These are phyloP conservation scores for Drosophila multiciliata DNA, from an alignment of 2,888 invertebrate genomes.

Conservation along the genomic window DNA sequence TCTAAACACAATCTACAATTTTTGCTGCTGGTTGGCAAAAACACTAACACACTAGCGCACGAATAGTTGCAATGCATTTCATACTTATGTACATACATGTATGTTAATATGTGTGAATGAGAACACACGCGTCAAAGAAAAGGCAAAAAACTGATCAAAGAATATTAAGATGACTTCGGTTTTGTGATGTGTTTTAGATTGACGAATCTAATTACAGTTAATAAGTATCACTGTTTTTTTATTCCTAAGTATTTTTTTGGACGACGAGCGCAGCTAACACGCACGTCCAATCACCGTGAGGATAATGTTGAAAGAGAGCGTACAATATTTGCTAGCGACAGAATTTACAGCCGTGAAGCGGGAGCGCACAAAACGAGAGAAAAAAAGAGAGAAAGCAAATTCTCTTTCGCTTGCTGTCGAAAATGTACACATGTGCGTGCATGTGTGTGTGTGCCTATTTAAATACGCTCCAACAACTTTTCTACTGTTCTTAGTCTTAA, in stretches of 20 bases:
- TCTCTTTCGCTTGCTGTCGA: slow-evolving; percentile 8
- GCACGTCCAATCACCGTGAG: slow-evolving; percentile 77
- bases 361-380: slow-evolving; percentile 20
- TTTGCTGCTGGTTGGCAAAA: slow-evolving; percentile 36
- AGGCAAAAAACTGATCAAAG: slow-evolving; percentile 15
- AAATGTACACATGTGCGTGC: background rate
- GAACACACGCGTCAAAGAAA: slow-evolving; percentile 25
- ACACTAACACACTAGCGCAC: slow-evolving; percentile 17
- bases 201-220: slow-evolving; percentile 20
- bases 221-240: background rate
- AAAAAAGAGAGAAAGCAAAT: slow-evolving; percentile 17
- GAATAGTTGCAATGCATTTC: slow-evolving; percentile 7
- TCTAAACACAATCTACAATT: slow-evolving; percentile 37
- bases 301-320: slow-evolving; percentile 80
- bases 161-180: slow-evolving; percentile 11
- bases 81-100: slow-evolving; percentile 22
- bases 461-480: slow-evolving; percentile 27
- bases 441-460: slow-evolving; percentile 6
- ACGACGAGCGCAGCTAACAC: slow-evolving; percentile 56
- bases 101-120: slow-evolving; percentile 26
- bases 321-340: slow-evolving; percentile 46
- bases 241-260: slow-evolving; percentile 36
- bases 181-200: slow-evolving; percentile 2
- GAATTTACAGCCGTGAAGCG: slow-evolving; percentile 65
- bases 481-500: slow-evolving; percentile 24